Conservation (phyloP, 2,888 invertebrate genomes). For the Loripinus fragilis region DNA sequence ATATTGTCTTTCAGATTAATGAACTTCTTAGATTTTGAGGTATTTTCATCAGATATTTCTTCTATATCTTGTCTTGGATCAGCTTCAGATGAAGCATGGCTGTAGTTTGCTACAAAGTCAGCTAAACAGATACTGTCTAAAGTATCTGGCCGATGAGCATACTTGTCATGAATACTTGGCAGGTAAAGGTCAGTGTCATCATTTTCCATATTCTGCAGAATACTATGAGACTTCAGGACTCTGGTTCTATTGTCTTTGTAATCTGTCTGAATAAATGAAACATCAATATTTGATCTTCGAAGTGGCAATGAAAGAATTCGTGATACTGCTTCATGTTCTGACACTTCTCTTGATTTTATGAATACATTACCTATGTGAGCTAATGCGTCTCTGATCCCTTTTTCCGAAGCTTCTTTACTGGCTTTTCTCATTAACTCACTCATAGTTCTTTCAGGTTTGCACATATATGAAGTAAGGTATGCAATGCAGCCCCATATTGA, state of each 20-base stretch:
- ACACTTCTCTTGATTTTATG: conserved; percentile 46
- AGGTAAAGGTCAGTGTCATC: conserved; percentile 52
- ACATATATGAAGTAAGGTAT: conserved; percentile 53
- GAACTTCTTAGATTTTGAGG: not conserved
- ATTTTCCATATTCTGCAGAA: conserved; percentile 41
- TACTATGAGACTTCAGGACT: conserved; percentile 36
- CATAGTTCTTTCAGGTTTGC: conserved; percentile 50
- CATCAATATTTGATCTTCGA: conserved; percentile 40
- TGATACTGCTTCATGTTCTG: conserved; percentile 50
- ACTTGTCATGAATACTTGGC: conserved; percentile 50
- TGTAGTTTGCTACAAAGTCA: conserved; percentile 50
- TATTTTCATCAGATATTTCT: conserved; percentile 9
- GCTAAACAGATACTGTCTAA: conserved; percentile 49
- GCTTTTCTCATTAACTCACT: conserved; percentile 50
- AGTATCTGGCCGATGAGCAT: conserved; percentile 38
- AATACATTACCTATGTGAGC: conserved; percentile 35
- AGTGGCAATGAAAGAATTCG: conserved; percentile 42
- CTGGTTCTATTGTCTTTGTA: conserved; percentile 39
- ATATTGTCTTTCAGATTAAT: conserved; percentile 34
- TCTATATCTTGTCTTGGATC: conserved; percentile 20
- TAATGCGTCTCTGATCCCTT: conserved; percentile 32
- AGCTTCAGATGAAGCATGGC: conserved; percentile 2
- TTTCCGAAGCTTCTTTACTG: conserved; percentile 43
- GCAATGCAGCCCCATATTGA: conserved; percentile 54
- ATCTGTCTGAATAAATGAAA: conserved; percentile 43